These are phyloP conservation scores for Poecilobothrus nobilitatus DNA, from an alignment of 2,888 invertebrate species.

Conservation along the genomic window DNA sequence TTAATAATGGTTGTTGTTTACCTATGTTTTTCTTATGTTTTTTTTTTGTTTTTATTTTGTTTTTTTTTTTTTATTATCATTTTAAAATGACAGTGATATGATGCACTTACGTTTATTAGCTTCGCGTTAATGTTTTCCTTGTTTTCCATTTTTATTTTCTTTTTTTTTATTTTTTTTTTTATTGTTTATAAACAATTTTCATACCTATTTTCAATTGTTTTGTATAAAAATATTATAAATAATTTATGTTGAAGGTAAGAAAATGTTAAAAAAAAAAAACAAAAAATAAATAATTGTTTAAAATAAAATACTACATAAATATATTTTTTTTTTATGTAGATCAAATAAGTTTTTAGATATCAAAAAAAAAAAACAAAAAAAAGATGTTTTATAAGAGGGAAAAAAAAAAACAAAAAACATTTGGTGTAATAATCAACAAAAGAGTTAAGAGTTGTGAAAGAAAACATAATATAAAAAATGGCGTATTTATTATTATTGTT, in stretches of 20 bases:
- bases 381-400: neutral
- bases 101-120: constrained; percentile 4
- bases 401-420: neutral
- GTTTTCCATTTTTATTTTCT: too few species aligned
- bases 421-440: constrained; percentile 6
- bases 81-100: constrained; percentile 3
- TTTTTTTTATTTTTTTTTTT: too few species aligned
- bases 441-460: neutral
- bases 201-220: neutral
- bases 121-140: neutral
- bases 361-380: neutral
- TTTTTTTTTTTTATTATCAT: neutral
- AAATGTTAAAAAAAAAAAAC: neutral
- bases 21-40: neutral
- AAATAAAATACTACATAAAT: too few species aligned
- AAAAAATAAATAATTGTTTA: neutral
- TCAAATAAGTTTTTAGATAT: too few species aligned
- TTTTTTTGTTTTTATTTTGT: neutral
- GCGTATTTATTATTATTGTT: neutral
- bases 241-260: neutral
- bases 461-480: neutral
- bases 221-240: neutral
- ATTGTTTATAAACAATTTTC: neutral
- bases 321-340: neutral
- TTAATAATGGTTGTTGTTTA: too few species aligned